Conservation (phyloP, 2,797 vertebrate genomes). For the Mormyrops boulengeri region DNA sequence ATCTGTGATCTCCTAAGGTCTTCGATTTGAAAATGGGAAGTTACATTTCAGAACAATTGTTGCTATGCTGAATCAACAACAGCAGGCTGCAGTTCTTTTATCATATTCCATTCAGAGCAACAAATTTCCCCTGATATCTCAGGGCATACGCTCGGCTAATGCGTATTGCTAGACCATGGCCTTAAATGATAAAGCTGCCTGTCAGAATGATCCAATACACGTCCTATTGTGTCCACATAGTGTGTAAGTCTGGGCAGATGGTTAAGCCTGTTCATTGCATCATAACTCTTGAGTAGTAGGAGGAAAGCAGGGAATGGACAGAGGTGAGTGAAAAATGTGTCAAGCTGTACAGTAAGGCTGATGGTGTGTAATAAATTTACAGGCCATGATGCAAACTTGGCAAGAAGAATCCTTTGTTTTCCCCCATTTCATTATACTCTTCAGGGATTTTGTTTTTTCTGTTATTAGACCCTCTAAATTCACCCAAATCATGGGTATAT, state of each 20-base stretch:
- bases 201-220: slow-evolving; percentile 29
- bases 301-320: slow-evolving; percentile 11
- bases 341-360: slow-evolving; percentile 19
- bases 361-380: slow-evolving; percentile 24
- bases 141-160: slow-evolving; percentile 23
- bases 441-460: neutral
- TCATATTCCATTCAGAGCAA: slow-evolving; percentile 16
- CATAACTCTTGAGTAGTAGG: slow-evolving; percentile 29
- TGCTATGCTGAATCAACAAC: slow-evolving; percentile 18
- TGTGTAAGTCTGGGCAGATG: slow-evolving; percentile 28
- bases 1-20: neutral
- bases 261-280: slow-evolving; percentile 29
- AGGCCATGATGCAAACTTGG: slow-evolving; percentile 9
- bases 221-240: slow-evolving; percentile 25
- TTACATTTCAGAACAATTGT: neutral
- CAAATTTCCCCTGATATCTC: slow-evolving; percentile 22
- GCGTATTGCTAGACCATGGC: slow-evolving; percentile 23
- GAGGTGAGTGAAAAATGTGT: slow-evolving; percentile 21
- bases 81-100: slow-evolving; percentile 12
- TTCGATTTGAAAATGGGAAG: neutral
- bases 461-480: neutral
- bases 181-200: slow-evolving; percentile 28
- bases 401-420: slow-evolving; percentile 17
- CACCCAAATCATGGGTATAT: neutral
- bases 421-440: neutral